These are phyloP conservation scores for Drosophila willistoni DNA, from an alignment of 1,140 invertebrate genomes.

Conservation along the genomic window DNA sequence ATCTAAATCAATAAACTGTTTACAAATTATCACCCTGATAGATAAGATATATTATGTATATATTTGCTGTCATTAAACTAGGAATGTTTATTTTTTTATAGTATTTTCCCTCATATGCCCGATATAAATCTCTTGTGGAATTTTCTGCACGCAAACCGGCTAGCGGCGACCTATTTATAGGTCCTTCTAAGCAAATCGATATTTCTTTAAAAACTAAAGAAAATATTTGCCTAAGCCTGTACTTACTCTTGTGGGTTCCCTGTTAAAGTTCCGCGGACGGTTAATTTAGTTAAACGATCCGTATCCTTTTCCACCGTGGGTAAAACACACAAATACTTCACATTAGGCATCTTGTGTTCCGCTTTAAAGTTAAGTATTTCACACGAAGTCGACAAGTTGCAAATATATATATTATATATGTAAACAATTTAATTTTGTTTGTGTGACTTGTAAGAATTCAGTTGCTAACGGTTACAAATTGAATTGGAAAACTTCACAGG, in stretches of 20 bases:
- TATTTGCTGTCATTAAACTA: not conserved
- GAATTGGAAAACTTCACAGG: slow-evolving; percentile 18
- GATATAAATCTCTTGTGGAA: slow-evolving; percentile 38
- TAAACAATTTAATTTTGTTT: slow-evolving; percentile 14
- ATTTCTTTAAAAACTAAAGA: slow-evolving; percentile 28
- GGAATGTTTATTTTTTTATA: slow-evolving; percentile 12
- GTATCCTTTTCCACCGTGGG: slow-evolving; percentile 41
- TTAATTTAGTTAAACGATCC: slow-evolving; percentile 42
- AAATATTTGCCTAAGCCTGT: not conserved
- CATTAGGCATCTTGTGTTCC: slow-evolving; percentile 50
- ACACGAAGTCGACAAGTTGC: slow-evolving; percentile 17
- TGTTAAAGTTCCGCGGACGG: slow-evolving; percentile 38
- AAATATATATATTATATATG: not conserved
- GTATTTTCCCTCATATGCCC: slow-evolving; percentile 36
- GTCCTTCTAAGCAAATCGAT: slow-evolving; percentile 45
- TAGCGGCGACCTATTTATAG: slow-evolving; percentile 1
- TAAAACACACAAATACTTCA: slow-evolving; percentile 48
- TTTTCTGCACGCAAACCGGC: slow-evolving; percentile 49
- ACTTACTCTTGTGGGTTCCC: slow-evolving; percentile 58
- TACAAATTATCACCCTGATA: slow-evolving; percentile 20
- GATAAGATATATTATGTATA: slow-evolving; percentile 11
- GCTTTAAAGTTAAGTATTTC: not conserved
- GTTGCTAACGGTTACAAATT: slow-evolving; percentile 58
- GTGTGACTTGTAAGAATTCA: slow-evolving; percentile 19
- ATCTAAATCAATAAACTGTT: slow-evolving; percentile 26